Conservation (phyloP, 2,113 vertebrate species). For the Periophthalmodon schlosseri region DNA sequence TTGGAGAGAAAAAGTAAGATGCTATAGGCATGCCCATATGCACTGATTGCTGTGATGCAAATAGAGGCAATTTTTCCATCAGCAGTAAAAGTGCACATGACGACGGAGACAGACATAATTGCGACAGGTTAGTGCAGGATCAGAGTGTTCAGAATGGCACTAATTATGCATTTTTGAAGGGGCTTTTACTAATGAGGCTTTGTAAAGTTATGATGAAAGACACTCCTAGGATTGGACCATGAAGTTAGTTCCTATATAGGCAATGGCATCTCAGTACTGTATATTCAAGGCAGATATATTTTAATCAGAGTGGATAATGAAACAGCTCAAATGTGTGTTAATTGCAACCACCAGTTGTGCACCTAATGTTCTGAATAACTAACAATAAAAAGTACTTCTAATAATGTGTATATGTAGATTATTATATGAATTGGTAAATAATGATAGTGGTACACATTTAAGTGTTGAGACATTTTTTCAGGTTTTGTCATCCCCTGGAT, state of each 20-base stretch:
- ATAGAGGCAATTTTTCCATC: not conserved
- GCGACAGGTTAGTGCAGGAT: not conserved
- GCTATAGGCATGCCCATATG: not conserved
- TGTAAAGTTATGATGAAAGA: conserved; percentile 6
- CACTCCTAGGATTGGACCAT: not conserved
- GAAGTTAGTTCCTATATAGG: not conserved
- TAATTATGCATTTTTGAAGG: not conserved
- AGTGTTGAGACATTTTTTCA: not conserved
- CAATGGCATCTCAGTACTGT: not conserved
- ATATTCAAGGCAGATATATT: not conserved
- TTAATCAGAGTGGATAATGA: not conserved
- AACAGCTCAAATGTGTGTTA: not conserved
- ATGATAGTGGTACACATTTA: too few species aligned
- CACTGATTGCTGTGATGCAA: not conserved
- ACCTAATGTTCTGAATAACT: too few species aligned
- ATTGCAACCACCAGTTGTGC: not conserved
- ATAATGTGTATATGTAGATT: too few species aligned
- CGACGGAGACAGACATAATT: not conserved
- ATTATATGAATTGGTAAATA: too few species aligned
- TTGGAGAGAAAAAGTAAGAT: not conserved
- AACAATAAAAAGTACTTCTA: too few species aligned
- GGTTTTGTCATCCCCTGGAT: not conserved
- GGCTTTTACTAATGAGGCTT: conserved; percentile 2
- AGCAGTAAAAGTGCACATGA: not conserved
- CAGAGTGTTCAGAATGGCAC: not conserved